Evolutionary conservation across 2,113 vertebrate genomes (phyloP).

Genomic region (Istiophorus platypterus): DNA sequence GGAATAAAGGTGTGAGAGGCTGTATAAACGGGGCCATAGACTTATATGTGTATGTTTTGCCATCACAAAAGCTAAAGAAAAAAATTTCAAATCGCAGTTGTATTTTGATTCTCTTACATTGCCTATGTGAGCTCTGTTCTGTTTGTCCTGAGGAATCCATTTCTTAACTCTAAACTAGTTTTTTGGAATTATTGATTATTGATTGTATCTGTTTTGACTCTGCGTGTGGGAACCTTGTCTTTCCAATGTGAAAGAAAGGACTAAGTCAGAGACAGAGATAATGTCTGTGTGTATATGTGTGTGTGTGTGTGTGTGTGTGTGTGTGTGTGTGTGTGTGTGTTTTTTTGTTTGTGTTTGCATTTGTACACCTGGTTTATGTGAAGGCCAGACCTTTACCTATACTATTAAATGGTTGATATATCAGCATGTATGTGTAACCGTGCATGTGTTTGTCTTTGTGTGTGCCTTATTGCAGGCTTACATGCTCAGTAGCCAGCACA

Average conservation of each 20-base stretch:
- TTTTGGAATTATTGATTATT: not conserved
- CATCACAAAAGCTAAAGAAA: conserved; percentile 30
- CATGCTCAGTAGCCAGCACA: conserved; percentile 52
- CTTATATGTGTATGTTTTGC: conserved; percentile 42
- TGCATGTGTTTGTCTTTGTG: not conserved
- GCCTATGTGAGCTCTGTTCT: not conserved
- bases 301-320: too few species aligned
- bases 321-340: not conserved
- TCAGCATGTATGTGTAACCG: conserved; percentile 1
- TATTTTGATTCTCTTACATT: conserved; percentile 7
- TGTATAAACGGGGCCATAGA: not conserved
- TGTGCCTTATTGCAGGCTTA: conserved; percentile 51
- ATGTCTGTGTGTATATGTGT: too few species aligned
- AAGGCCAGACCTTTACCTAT: conserved; percentile 38
- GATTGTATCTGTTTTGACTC: not conserved
- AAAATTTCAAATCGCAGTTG: conserved; percentile 26
- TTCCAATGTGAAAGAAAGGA: too few species aligned
- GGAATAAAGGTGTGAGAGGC: too few species aligned
- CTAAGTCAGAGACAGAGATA: too few species aligned
- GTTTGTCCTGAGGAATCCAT: not conserved
- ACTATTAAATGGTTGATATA: conserved; percentile 21
- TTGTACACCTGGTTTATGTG: conserved; percentile 34
- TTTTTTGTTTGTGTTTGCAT: conserved; percentile 13
- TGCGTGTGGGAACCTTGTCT: conserved; percentile 4
- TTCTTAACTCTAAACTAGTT: not conserved